These are phyloP conservation scores for Magallana ariakensis DNA, from an alignment of 1,140 invertebrate genomes.

Conservation along the genomic window DNA sequence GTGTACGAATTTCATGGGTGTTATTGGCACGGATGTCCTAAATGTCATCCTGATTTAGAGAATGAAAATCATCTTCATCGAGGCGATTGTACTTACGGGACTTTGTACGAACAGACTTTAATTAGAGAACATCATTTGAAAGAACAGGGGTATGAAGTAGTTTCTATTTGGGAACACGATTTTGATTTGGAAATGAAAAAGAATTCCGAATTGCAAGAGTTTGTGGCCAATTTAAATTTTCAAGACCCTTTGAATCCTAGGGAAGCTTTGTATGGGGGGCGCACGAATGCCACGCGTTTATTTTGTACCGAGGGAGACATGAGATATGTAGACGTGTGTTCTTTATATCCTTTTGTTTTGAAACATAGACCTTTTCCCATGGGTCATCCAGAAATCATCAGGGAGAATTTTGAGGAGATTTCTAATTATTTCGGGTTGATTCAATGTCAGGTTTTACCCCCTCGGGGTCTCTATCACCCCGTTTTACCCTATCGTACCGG, in stretches of 20 bases:
- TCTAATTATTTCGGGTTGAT: slow-evolving; percentile 43
- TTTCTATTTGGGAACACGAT: neutral
- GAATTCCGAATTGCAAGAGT: neutral
- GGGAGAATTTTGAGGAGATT: slow-evolving; percentile 23
- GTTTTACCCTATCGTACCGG: slow-evolving; percentile 41
- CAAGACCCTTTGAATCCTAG: slow-evolving; percentile 4
- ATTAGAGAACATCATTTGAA: neutral
- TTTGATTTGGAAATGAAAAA: neutral
- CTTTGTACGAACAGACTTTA: neutral
- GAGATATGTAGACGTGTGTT: slow-evolving; percentile 40
- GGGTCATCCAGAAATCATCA: slow-evolving; percentile 46
- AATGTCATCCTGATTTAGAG: slow-evolving; percentile 42
- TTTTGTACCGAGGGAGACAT: slow-evolving; percentile 26
- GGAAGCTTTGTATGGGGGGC: slow-evolving; percentile 39
- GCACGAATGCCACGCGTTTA: no score
- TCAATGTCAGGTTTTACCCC: slow-evolving; percentile 39
- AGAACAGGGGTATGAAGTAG: neutral
- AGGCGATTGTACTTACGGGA: neutral
- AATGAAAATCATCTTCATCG: neutral
- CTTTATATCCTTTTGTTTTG: slow-evolving; percentile 44
- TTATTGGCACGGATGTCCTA: slow-evolving; percentile 59
- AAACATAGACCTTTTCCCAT: slow-evolving; percentile 20
- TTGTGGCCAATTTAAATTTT: neutral
- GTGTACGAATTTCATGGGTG: slow-evolving; percentile 58
- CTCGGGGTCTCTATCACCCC: slow-evolving; percentile 44